Percentiles rank a stretch among this genome's conserved stretches.
Conservation (phyloP, 37 sponge, comb jelly and placozoan species). For the Spongilla lacustris region DNA sequence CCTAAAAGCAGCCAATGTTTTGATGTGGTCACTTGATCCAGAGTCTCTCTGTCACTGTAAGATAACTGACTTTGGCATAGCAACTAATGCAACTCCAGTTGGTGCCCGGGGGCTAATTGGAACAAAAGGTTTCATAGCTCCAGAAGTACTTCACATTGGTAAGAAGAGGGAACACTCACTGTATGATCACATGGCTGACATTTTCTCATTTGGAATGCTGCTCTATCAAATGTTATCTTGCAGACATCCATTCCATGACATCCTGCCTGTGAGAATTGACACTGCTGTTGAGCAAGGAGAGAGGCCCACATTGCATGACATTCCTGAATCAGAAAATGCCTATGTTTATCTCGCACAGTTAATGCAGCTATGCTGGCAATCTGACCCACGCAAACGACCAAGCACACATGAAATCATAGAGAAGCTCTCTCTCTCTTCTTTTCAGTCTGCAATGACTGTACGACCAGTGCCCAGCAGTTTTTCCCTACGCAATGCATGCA, state of each 20-base stretch:
- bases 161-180: slow-evolving; percentile 65
- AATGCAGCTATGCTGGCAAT: slow-evolving; percentile 84
- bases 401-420: slow-evolving; percentile 35
- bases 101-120: slow-evolving; percentile 75
- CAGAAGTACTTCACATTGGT: slow-evolving; percentile 80
- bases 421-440: slow-evolving; percentile 11
- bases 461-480: slow-evolving; percentile 48
- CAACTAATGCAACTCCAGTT: slow-evolving; percentile 67
- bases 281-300: slow-evolving; percentile 55
- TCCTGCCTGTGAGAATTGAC: slow-evolving; percentile 57
- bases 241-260: slow-evolving; percentile 67
- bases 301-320: slow-evolving; percentile 71
- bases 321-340: slow-evolving; percentile 48
- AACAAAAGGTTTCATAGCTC: slow-evolving; percentile 91
- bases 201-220: slow-evolving; percentile 87
- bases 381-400: slow-evolving; percentile 65
- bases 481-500: slow-evolving; percentile 56
- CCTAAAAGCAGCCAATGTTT: slow-evolving; percentile 87
- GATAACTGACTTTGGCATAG: slow-evolving; percentile 86
- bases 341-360: slow-evolving; percentile 66
- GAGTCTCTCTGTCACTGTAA: slow-evolving; percentile 81
- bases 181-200: slow-evolving; percentile 83
- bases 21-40: slow-evolving; percentile 86
- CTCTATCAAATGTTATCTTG: slow-evolving; percentile 87
- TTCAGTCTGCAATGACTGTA: slow-evolving; percentile 68